Evolutionary conservation across 2,888 invertebrate genomes (phyloP), one percentile per base, ranked within the genome.

Genomic region (Polietes domitor): DNA sequence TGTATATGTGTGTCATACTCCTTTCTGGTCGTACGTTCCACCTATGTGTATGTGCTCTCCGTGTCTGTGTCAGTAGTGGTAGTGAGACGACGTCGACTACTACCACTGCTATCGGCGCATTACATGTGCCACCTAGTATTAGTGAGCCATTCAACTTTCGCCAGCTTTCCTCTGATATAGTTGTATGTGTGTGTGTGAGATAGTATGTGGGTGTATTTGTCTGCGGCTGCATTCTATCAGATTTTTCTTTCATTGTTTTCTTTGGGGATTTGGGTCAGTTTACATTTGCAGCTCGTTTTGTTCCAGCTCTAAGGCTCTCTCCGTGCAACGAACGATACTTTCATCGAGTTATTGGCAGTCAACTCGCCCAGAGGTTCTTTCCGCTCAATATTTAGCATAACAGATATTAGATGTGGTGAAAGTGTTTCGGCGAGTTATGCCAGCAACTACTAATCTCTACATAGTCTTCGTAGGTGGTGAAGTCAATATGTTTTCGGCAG

Each of bases 231-330:
- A 76, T 80, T 80, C 76, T n/a, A n/a, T 77, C 58, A 72, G 65
- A 61, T 78, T 73, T 50, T 72, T 75, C 63, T 68, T 58, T 50
- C 53, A 73, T 74, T 80, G 80, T 83, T 83, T 77, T 81, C 81
- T 83, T 81, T 79, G 41, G 78, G 78, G 84, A 84, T 84, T 84
- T 82, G 82, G 85, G 85, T 85, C 85, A 85, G 79, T 82, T 85
- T 85, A 79, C 79, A 81, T 65, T 71, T 28, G 12, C 24, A 41
- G 41, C 50, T 65, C 58, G 21, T 43, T 76, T 47, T 61, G 74
- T n/a, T n/a, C 2, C 47, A 47, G 15, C 24, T 70, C 24, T 43
- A 26, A 32, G 26, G 9, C 17, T 47, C 71, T 47, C 32, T 71
- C 50, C 50, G n/a, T 32, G 50, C 9, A 6, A 19, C 15, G 41